A percentile compares a stretch with the other conserved stretches of the same genome.
Conservation (phyloP, 2,888 invertebrate genomes). For the Eupithecia exiguata region DNA sequence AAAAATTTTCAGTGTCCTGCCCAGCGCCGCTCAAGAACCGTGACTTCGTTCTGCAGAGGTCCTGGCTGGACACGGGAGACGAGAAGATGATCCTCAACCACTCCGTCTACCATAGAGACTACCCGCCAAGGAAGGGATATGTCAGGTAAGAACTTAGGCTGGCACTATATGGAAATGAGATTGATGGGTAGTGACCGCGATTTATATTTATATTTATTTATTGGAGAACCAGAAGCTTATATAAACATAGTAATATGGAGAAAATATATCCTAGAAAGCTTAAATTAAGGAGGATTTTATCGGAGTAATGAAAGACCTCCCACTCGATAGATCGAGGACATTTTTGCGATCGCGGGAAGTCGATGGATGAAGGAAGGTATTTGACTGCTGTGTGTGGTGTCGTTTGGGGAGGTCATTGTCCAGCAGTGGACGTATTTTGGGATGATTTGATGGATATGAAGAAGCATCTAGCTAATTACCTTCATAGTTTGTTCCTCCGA, state of each 20-base stretch:
- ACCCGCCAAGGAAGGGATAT: slow-evolving; percentile 92
- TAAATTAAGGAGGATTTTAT: no score
- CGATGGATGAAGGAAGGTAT: no score
- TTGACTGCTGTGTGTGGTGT: no score
- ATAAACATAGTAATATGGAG: no score
- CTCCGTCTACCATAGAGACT: slow-evolving; percentile 94
- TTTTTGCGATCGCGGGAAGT: no score
- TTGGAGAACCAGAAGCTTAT: no score
- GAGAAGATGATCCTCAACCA: slow-evolving; percentile 96
- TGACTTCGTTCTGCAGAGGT: slow-evolving; percentile 95
- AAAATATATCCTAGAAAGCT: no score
- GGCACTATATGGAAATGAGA: not conserved
- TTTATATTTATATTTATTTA: no score
- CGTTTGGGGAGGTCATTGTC: no score
- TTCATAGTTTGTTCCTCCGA: not conserved
- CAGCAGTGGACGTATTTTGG: no score
- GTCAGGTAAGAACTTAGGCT: slow-evolving; percentile 81
- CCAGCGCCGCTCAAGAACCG: slow-evolving; percentile 94
- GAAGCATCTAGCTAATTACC: not conserved
- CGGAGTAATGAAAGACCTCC: no score
- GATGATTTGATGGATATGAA: not conserved
- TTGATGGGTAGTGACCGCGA: not conserved
- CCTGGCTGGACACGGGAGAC: slow-evolving; percentile 93
- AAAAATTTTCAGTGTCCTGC: slow-evolving; percentile 87
- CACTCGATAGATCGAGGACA: no score